Evolutionary conservation across 2,113 vertebrate genomes (phyloP).

Genomic region (Hippoglossus stenolepis): DNA sequence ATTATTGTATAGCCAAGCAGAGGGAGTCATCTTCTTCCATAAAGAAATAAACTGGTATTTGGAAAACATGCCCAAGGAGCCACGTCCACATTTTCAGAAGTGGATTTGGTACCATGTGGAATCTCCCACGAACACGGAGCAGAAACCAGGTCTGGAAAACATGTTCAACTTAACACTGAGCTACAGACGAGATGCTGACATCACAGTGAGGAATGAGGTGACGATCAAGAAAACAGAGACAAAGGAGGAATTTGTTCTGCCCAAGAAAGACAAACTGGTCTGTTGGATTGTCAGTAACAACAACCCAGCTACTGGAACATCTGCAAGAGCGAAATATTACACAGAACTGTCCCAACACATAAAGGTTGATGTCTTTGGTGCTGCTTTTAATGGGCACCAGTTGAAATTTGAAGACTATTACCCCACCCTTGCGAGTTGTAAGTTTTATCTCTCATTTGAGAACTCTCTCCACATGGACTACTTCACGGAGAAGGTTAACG

Average conservation of each 20-base stretch:
- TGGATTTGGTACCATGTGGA: constrained; percentile 92
- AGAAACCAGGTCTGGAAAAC: constrained; percentile 83
- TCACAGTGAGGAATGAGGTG: constrained; percentile 88
- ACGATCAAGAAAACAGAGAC: constrained; percentile 79
- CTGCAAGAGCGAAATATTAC: constrained; percentile 86
- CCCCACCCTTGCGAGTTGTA: constrained; percentile 86
- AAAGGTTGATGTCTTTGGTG: constrained; percentile 84
- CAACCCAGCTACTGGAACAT: constrained; percentile 73
- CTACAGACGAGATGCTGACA: constrained; percentile 88
- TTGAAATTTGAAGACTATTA: constrained; percentile 86
- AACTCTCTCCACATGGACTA: constrained; percentile 91
- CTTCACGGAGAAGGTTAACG: constrained; percentile 90
- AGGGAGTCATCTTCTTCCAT: constrained; percentile 86
- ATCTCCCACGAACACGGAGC: constrained; percentile 85
- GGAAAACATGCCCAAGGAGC: constrained; percentile 82
- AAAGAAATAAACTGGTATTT: constrained; percentile 83
- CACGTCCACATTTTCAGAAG: constrained; percentile 87
- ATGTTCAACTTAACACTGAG: constrained; percentile 89
- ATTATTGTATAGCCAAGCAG: constrained; percentile 83
- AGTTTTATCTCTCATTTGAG: constrained; percentile 92
- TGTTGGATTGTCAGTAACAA: constrained; percentile 91
- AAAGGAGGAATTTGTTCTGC: constrained; percentile 84
- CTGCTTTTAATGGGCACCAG: constrained; percentile 77
- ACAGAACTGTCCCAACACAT: constrained; percentile 87
- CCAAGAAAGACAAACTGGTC: constrained; percentile 87